Base-by-base conservation (phyloP, 2,113 vertebrate species). In the Caloenas nicobarica region DNA sequence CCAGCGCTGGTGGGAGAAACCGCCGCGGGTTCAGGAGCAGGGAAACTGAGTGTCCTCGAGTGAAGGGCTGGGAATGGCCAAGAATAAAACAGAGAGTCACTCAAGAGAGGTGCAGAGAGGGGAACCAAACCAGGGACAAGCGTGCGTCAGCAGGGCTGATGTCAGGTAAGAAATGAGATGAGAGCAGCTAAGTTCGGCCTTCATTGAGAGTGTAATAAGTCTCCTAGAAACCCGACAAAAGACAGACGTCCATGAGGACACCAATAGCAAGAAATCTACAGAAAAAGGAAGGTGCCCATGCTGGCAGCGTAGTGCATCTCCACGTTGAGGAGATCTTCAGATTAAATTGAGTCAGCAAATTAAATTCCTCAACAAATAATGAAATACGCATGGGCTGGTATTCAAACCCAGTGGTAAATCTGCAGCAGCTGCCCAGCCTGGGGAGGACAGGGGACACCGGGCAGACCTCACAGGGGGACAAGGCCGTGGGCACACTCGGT, bases 21-120 rank as follows among this genome's bases (percentile, higher is more conserved):
- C 33, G 4, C 26, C 26, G 17, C 3, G 1, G 68, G 50, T 65
- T n/a, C 9, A 15, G 76, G 21, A 50, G 51, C 1, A 0, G 10
- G 25, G 58, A 34, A 72, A 40, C 21, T 5, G 58, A 50, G 24
- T 24, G 29, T 56, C 66, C 66, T 72, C 4, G 1, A 56, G 68
- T 4, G 51, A 34, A 65, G 68, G 58, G 28, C 33, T 34, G 34
- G 57, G 11, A 58, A 65, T 0, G 6, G 34, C 31, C 42, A 34
- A 11, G 57, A 81, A 58, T 14, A 56, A 60, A 53, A 24, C 2
- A 40, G 29, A 40, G 29, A 2, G 24, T 25, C 13, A 0, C 14
- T 19, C 17, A 24, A 34, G 5, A 34, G 34, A n/a, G 48, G 40
- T 13, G n/a, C 38, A 24, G 85, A 40, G 40, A 72, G 25, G 13